These are phyloP conservation scores for Drosophila algonquin DNA, from an alignment of 2,888 invertebrate genomes.

Conservation along the genomic window DNA sequence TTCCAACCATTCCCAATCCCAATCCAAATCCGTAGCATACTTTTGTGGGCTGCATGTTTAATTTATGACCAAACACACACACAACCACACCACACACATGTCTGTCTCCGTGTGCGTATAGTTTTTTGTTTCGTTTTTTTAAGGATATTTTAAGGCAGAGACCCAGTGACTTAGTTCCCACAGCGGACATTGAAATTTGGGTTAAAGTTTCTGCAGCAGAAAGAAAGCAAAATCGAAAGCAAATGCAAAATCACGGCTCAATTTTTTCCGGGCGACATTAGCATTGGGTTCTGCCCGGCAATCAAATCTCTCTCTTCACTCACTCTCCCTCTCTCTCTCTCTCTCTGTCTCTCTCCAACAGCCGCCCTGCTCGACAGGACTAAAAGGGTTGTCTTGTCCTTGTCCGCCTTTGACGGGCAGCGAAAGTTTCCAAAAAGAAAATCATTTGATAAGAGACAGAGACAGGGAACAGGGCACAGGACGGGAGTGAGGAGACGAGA, in stretches of 20 bases:
- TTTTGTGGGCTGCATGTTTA: conserved; percentile 64
- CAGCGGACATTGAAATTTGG: conserved; percentile 59
- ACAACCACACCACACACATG: conserved; percentile 17
- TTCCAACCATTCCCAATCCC: conserved; percentile 4
- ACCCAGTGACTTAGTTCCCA: conserved; percentile 77
- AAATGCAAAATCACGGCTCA: conserved; percentile 72
- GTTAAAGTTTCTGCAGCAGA: conserved; percentile 54
- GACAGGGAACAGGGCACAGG: conserved; percentile 3
- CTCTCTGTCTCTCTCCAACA: not conserved
- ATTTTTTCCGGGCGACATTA: conserved; percentile 22
- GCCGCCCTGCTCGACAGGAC: conserved; percentile 8
- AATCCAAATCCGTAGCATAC: conserved; percentile 42
- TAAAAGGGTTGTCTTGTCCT: conserved; percentile 75
- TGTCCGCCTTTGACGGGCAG: conserved; percentile 48
- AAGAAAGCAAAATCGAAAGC: conserved; percentile 26
- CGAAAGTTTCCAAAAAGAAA: conserved; percentile 71
- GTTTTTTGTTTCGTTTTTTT: conserved; percentile 10
- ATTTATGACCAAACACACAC: conserved; percentile 58
- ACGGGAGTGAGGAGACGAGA: not conserved
- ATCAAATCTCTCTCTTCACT: conserved; percentile 5
- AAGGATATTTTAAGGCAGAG: conserved; percentile 25
- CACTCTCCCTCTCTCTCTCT: not conserved
- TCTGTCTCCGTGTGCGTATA: conserved; percentile 18
- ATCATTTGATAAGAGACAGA: conserved; percentile 67
- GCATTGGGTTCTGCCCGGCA: conserved; percentile 2